Base-by-base conservation (phyloP, 2,888 invertebrate species). In the Cremastinae sp. region DNA sequence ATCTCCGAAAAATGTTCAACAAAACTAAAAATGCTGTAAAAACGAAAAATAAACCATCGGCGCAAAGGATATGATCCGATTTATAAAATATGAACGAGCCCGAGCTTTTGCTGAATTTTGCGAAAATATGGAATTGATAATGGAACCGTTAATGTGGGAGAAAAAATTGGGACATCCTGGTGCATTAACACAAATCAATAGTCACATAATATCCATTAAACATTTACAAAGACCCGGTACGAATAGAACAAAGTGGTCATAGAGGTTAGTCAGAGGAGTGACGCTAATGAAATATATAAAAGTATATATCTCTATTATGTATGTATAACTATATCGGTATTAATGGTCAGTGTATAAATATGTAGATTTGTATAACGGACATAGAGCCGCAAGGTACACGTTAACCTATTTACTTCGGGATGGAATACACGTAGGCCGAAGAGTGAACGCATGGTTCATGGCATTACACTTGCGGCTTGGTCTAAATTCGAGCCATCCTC, bases 381-480 rank as follows among this genome's bases (percentile, higher is more conserved):
- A 12, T 41, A 41, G n/a, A 65, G 7, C 53, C 16, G 43, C 12
- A 22, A 35, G 41, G 49, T 49, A 45, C 43, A 18, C 53, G 55
- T 70, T 53, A 66, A 55, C 55, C 37, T 49, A 64, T 59, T 72
- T 64, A 59, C 53, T 64, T 53, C 59, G 3, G 20, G 18, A 14
- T 37, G 16, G 47, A 22, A 56, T 37, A 58, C 53, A 53, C 18
- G 43, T 35, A 64, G 22, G 53, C 37, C 22, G 39, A 53, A 53
- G 53, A 62, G 18, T 12, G 35, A 51, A 56, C 58, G 56, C 68
- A 56, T n/a, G 68, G 68, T 62, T 62, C 56, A 56, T 28, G 58
- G 58, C 62, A 45, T 73, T 76, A 41, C 68, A 69, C 72, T 72
- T 64, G 72, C 53, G 75, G 75, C 64, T 68, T 64, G 22, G 55